Evolutionary conservation across 2,888 invertebrate species (phyloP).

Genomic region (Neria commutata): DNA sequence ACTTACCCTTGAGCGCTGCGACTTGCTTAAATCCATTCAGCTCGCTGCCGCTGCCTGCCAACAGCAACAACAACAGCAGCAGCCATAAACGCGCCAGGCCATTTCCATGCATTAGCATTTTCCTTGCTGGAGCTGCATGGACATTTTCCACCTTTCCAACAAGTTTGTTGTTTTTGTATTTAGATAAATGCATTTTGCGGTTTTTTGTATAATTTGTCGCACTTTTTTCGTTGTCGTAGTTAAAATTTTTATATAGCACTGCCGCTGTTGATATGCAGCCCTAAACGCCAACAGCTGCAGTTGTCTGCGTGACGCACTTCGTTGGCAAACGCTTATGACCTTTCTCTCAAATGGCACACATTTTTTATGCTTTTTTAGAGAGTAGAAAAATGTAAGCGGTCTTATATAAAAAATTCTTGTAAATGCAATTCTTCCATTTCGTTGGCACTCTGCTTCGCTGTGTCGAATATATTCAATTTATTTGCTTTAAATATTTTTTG

Average conservation of each 20-base stretch:
- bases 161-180: constrained; percentile 22
- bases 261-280: not conserved
- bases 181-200: constrained; percentile 40
- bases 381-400: not conserved
- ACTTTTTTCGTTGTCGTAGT: constrained; percentile 33
- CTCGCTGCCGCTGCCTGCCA: constrained; percentile 44
- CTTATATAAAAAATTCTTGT: not conserved
- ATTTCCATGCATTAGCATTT: not conserved
- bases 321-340: constrained; percentile 8
- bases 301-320: constrained; percentile 19
- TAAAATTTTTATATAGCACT: constrained; percentile 1
- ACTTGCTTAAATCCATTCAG: constrained; percentile 58
- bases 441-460: too few relatives aligned
- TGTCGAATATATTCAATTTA: too few relatives aligned
- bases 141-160: not conserved
- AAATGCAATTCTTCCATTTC: not conserved
- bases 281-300: constrained; percentile 18
- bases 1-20: constrained; percentile 59
- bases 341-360: not conserved
- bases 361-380: not conserved
- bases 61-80: constrained; percentile 29
- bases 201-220: constrained; percentile 45
- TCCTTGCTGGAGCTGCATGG: not conserved
- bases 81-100: constrained; percentile 1
- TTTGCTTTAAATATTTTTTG: too few relatives aligned